Conservation (phyloP, 2,113 vertebrate species). For the Aepyceros melampus region DNA sequence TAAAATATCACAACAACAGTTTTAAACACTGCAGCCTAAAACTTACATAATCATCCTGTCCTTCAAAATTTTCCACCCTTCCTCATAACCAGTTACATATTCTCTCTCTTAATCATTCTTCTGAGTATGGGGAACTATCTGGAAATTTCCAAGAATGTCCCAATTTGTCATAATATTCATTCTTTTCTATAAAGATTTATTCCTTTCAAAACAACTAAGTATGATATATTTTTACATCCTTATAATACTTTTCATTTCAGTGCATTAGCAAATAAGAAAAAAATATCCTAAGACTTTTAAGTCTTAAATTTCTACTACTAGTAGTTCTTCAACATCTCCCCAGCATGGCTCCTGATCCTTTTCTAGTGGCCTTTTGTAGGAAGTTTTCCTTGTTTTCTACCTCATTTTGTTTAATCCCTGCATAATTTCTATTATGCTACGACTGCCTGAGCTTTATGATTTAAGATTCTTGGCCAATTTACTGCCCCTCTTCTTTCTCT, state of each 20-base stretch:
- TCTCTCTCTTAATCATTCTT: conserved; percentile 61
- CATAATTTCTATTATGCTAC: neutral
- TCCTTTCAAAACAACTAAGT: neutral
- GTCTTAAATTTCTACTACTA: neutral
- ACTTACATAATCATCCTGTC: conserved; percentile 61
- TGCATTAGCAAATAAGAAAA: neutral
- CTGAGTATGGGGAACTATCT: conserved; percentile 49
- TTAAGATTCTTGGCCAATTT: neutral
- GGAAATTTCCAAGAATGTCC: conserved; percentile 67
- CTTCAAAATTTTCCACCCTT: conserved; percentile 71
- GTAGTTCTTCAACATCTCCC: neutral
- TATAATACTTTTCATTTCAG: neutral
- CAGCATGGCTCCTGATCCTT: neutral
- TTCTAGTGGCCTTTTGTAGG: neutral
- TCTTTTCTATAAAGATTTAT: conserved; percentile 41
- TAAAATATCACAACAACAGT: conserved; percentile 56
- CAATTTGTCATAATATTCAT: conserved; percentile 16
- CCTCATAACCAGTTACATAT: conserved; percentile 51
- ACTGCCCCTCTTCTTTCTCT: neutral
- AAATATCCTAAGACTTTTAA: neutral
- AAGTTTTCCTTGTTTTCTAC: neutral
- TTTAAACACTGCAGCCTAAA: conserved; percentile 43
- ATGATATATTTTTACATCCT: neutral
- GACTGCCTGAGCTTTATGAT: neutral
- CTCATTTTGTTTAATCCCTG: neutral